phyloP scores from a whole-genome alignment of 53 echinoderm and acorn worm species.

The Echinometra lucunter region DNA sequence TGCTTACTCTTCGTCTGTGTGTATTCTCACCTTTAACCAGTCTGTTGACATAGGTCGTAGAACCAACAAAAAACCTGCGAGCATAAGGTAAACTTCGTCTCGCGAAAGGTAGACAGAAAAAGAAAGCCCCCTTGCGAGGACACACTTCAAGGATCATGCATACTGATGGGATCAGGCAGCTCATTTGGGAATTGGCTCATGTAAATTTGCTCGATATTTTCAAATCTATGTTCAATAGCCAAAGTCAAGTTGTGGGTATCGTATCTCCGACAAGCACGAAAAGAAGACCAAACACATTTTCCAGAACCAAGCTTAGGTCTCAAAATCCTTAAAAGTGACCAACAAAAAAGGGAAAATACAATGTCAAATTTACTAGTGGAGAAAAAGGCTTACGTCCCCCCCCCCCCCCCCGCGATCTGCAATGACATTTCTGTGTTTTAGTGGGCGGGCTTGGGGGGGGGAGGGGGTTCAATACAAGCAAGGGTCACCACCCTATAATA shows the following conservation, averaged over 20 bases:
- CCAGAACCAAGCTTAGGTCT: too few relatives aligned
- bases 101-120: background rate
- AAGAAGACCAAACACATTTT: too few relatives aligned
- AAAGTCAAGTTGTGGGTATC: background rate
- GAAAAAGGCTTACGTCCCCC: too few relatives aligned
- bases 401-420: too few relatives aligned
- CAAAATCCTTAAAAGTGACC: too few relatives aligned
- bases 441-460: too few relatives aligned
- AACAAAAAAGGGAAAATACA: too few relatives aligned
- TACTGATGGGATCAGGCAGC: background rate
- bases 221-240: background rate
- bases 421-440: too few relatives aligned
- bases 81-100: conserved; percentile 10
- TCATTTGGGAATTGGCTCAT: background rate
- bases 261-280: too few relatives aligned
- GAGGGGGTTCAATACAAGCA: too few relatives aligned
- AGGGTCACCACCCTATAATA: too few relatives aligned
- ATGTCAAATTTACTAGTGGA: too few relatives aligned
- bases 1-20: conserved; percentile 61
- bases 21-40: conserved; percentile 17
- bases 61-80: conserved; percentile 39
- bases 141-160: background rate
- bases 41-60: background rate
- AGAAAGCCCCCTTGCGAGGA: background rate
- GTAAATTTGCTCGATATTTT: background rate